A percentile compares a stretch with the other conserved stretches of the same genome.
phyloP scores from a whole-genome alignment of 2,797 vertebrate genomes.

The Cottoperca gobio region DNA sequence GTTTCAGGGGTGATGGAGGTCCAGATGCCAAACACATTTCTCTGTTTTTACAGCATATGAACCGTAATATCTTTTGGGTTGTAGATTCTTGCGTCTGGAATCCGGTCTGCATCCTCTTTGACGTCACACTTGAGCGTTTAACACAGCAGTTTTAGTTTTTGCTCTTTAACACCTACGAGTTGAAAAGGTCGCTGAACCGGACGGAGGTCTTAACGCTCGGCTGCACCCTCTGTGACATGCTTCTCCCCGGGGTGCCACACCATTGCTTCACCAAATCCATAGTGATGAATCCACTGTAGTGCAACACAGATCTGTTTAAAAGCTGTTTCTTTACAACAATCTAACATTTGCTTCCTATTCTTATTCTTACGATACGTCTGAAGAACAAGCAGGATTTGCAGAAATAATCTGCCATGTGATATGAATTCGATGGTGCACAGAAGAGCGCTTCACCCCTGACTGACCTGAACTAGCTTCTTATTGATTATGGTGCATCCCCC shows the following conservation, averaged over 20 bases:
- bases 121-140: not conserved
- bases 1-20: not conserved
- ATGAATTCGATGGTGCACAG: not conserved
- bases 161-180: not conserved
- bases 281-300: not conserved
- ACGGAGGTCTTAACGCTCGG: constrained; percentile 18
- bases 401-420: not conserved
- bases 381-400: not conserved
- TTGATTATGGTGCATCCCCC: constrained; percentile 33
- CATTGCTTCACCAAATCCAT: not conserved
- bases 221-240: not conserved
- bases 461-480: constrained; percentile 4
- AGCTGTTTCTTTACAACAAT: not conserved
- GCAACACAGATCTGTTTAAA: not conserved
- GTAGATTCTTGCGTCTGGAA: too few species aligned
- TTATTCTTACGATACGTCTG: not conserved
- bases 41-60: too few species aligned
- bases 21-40: not conserved
- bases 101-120: not conserved
- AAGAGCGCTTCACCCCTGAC: not conserved
- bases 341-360: not conserved
- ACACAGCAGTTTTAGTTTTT: not conserved
- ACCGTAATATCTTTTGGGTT: too few species aligned
- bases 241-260: not conserved
- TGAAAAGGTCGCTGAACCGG: not conserved